Percentiles rank a stretch among this genome's conserved stretches.
These are phyloP conservation scores for Drosophila seguyi DNA, from an alignment of 1,140 invertebrate genomes.

Conservation along the genomic window DNA sequence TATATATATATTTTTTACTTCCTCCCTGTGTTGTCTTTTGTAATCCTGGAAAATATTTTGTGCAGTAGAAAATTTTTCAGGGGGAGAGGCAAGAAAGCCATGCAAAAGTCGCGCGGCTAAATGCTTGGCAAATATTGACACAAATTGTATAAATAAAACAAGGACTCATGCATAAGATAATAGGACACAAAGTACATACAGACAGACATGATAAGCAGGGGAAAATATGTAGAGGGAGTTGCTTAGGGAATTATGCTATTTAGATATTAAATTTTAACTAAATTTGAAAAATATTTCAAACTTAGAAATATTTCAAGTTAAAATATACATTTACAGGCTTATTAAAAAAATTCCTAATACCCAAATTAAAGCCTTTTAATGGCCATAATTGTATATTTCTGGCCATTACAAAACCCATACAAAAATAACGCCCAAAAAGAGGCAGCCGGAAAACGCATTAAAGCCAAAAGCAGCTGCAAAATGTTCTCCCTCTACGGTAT, in stretches of 20 bases:
- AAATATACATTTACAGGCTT: neutral
- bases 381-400: constrained; percentile 17
- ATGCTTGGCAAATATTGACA: constrained; percentile 75
- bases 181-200: constrained; percentile 18
- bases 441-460: constrained; percentile 34
- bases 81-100: neutral
- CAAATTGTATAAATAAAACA: constrained; percentile 71
- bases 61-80: neutral
- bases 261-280: neutral
- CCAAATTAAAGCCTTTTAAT: constrained; percentile 20
- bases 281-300: neutral
- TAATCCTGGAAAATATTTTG: constrained; percentile 45
- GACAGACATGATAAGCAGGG: neutral
- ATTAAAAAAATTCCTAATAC: neutral
- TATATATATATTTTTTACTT: neutral
- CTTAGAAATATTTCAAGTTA: neutral
- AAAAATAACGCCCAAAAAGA: neutral
- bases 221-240: neutral
- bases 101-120: constrained; percentile 54
- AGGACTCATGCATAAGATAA: constrained; percentile 60
- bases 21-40: constrained; percentile 29
- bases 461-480: constrained; percentile 51
- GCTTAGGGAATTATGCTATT: neutral
- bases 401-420: constrained; percentile 9
- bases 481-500: neutral